Base-by-base conservation (phyloP, 2,113 vertebrate genomes). In the Regulus satrapa region DNA sequence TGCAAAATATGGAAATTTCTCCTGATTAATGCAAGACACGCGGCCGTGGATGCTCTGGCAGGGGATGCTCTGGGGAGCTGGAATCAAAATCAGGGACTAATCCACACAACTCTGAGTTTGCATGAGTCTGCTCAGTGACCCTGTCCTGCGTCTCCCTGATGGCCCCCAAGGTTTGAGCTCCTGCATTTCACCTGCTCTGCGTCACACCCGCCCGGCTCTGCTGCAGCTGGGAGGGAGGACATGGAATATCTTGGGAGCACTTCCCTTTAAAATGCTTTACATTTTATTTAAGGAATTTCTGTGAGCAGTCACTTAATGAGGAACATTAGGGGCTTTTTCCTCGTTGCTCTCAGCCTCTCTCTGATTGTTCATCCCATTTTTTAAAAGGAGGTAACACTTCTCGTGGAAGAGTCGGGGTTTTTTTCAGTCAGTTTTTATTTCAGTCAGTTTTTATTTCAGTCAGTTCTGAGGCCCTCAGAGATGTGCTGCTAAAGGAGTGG, bases 191-290 rank as follows among this genome's bases (percentile, higher is more conserved):
- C 38, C 45, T 43, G 20, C 29, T 43, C n/a, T 15, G 13, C 26
- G 15, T 14, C 16, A 14, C 26, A 16, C 25, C 8, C 2, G 49
- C 25, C 46, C 71, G 29, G 15, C 63, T 86, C n/a, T 72, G 34
- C 63, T 61, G 54, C 72, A 54, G 18, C 49, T 21, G 41, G 48
- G 49, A 49, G 73, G 26, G 80, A 40, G 18, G 8, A 6, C 16
- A 0, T 0, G 7, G 7, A 25, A 68, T 23, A 16, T 9, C 84
- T 12, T 18, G 26, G 61, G 34, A 58, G 2, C 4, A 0, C 17
- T 38, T 84, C 38, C 11, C 40, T 75, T 43, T 8, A n/a, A 29
- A 25, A 21, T 74, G 9, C 41, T n/a, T n/a, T n/a, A n/a, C n/a
- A n/a, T n/a, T n/a, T 84, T 54, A 10, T 36, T 64, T 24, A 9